Conservation (phyloP, 2,797 vertebrate genomes). For the Prionace glauca region DNA sequence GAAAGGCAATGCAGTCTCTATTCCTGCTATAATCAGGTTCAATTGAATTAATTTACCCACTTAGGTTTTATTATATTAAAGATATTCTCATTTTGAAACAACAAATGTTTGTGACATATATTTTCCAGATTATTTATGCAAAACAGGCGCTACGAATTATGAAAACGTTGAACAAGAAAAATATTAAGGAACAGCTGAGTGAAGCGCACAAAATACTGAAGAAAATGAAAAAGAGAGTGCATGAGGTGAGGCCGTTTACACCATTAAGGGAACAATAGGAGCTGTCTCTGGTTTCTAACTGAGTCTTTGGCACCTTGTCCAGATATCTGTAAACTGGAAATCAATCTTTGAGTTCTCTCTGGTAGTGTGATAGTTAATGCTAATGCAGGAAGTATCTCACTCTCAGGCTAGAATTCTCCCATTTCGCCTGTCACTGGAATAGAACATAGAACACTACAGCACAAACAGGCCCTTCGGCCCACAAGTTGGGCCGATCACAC, state of each 20-base stretch:
- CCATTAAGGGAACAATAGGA: neutral
- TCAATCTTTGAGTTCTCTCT: neutral
- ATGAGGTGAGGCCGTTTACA: neutral
- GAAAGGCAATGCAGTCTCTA: too few species aligned
- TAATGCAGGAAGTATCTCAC: neutral
- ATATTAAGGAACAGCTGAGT: slow-evolving; percentile 61
- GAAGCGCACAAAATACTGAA: slow-evolving; percentile 66
- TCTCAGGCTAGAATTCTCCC: neutral
- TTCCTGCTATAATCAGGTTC: neutral
- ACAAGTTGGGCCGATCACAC: too few species aligned
- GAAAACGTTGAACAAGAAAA: slow-evolving; percentile 56
- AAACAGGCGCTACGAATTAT: slow-evolving; percentile 67
- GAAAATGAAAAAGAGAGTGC: slow-evolving; percentile 46
- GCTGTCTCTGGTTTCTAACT: neutral
- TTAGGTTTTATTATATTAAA: neutral
- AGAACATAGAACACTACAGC: too few species aligned
- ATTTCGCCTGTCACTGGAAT: too few species aligned
- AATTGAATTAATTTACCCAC: neutral
- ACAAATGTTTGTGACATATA: neutral
- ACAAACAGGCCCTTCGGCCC: too few species aligned
- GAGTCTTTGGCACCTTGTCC: neutral
- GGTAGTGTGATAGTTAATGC: neutral
- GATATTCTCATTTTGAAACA: neutral
- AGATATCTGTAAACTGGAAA: neutral
- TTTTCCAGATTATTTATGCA: slow-evolving; percentile 62